Base-by-base conservation (phyloP, 2,888 invertebrate genomes). In the Teleiodes luculella region DNA sequence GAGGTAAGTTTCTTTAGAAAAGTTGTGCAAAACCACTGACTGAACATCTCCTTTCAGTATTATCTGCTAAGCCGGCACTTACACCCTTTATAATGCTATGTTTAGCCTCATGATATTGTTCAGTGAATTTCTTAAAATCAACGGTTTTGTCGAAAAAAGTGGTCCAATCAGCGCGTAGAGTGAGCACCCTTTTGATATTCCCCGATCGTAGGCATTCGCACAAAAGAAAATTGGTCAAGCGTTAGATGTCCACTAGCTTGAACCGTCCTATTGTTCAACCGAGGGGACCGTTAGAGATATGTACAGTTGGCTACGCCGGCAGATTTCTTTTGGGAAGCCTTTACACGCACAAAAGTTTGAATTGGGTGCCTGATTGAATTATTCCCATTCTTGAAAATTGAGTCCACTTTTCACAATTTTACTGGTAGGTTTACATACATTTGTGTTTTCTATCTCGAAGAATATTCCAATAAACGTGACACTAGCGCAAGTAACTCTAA, bases 151-250 rank as follows among this genome's bases (percentile, higher is more conserved):
- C 67, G 70, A 76, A 80, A 78, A 80, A 81, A 82, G 76, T 74
- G 73, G 72, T 78, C 77, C 83, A 81, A 86, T 86, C 84, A 83
- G 74, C 63, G 67, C 18, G 28, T 72, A 68, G 65, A 70, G 77
- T 76, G 71, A 74, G 69, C 67, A 69, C 70, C 73, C 78, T 79
- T 80, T 86, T 83, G 83, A 80, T 82, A 83, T 85, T 86, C 82
- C 70, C 72, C 75, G 80, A 81, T 83, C 83, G 83, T 80, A 82
- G 78, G 76, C 77, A 79, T 81, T 78, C 70, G 72, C 76, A 88
- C 85, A 86, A 86, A 86, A 85, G 87, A 80, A 83, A 88, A 85
- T 84, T 87, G 87, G 86, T 87, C 83, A 86, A 86, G 81, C 86
- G 86, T 86, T 83, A 80, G 80, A 80, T 83, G 86, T 81, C 85